Percentiles rank a stretch among this genome's conserved stretches.
Conservation (phyloP, 53 echinoderm and acorn worm genomes). For the Holothuria leucospilota region DNA sequence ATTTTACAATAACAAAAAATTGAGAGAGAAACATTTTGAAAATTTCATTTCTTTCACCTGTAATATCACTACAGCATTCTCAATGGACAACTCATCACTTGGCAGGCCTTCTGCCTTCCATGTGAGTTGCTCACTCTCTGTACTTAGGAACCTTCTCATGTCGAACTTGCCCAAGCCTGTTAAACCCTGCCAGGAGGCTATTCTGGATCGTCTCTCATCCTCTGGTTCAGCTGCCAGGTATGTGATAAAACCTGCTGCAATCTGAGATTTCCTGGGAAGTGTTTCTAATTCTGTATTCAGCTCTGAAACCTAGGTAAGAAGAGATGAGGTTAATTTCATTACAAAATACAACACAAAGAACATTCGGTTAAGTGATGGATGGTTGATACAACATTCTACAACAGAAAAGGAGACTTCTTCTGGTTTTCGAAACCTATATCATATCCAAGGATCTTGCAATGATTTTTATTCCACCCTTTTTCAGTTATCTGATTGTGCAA, state of each 20-base stretch:
- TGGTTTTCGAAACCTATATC: too few species aligned
- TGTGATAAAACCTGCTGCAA: slow-evolving; percentile 96
- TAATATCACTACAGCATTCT: slow-evolving; percentile 95
- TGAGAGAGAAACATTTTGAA: not conserved
- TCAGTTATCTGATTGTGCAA: too few species aligned
- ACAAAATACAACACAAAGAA: too few species aligned
- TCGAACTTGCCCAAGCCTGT: slow-evolving; percentile 76
- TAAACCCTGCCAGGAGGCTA: slow-evolving; percentile 70
- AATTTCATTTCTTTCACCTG: slow-evolving; percentile 68
- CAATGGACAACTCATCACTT: slow-evolving; percentile 93
- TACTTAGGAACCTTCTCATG: slow-evolving; percentile 92
- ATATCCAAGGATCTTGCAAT: too few species aligned
- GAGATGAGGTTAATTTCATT: too few species aligned
- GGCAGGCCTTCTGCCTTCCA: slow-evolving; percentile 98
- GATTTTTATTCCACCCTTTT: too few species aligned
- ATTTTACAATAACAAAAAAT: not conserved
- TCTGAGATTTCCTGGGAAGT: slow-evolving; percentile 95
- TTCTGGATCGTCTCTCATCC: slow-evolving; percentile 76
- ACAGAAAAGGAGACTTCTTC: too few species aligned
- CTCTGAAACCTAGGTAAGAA: slow-evolving; percentile 77
- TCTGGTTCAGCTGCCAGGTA: slow-evolving; percentile 93
- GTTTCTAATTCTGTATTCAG: slow-evolving; percentile 89
- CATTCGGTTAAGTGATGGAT: too few species aligned
- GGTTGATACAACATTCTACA: too few species aligned
- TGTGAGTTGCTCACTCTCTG: slow-evolving; percentile 96